phyloP scores from a whole-genome alignment of 2,888 invertebrate genomes.

The Spilarctia lutea region DNA sequence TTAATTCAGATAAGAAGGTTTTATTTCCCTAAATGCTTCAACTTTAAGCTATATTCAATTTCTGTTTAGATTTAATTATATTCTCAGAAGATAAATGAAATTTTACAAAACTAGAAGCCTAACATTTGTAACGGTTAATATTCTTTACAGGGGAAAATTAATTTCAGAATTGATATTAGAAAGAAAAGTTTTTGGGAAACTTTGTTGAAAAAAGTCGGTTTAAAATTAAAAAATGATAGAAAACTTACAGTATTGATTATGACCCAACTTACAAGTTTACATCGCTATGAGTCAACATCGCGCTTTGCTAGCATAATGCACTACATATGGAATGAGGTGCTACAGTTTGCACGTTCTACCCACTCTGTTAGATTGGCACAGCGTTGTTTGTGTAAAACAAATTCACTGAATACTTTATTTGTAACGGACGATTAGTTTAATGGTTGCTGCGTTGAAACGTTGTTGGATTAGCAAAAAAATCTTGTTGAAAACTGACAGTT shows the following conservation, averaged over 20 bases:
- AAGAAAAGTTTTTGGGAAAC: not conserved
- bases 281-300: not conserved
- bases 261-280: too few species aligned
- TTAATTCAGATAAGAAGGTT: not conserved
- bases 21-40: not conserved
- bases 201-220: not conserved
- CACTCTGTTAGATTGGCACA: constrained; percentile 62
- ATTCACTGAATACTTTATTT: constrained; percentile 57
- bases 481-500: constrained; percentile 2
- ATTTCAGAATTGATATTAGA: not conserved
- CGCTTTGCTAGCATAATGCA: constrained; percentile 19
- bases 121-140: not conserved
- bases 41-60: not conserved
- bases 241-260: not conserved
- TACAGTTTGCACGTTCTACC: constrained; percentile 46
- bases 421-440: constrained; percentile 51
- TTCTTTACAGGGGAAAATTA: not conserved
- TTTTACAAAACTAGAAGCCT: not conserved
- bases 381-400: constrained; percentile 47
- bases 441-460: constrained; percentile 23
- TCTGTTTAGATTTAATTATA: not conserved
- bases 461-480: constrained; percentile 4
- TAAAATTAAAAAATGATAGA: not conserved
- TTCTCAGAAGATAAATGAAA: not conserved
- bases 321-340: constrained; percentile 50